phyloP scores from a whole-genome alignment of 2,113 vertebrate genomes.

The Spea multiplicata region DNA sequence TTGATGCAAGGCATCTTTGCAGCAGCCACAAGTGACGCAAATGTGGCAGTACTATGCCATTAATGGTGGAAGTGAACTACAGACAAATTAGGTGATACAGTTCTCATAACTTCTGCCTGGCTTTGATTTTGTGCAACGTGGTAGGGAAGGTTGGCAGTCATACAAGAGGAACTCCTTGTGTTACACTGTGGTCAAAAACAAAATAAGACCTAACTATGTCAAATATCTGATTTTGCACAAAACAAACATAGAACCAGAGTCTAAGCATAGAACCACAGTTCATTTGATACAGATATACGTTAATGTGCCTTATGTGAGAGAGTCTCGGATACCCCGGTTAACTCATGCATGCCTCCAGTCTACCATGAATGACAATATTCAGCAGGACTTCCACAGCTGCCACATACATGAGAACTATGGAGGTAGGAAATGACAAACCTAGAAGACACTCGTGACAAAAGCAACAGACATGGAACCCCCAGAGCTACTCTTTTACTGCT shows the following conservation, averaged over 20 bases:
- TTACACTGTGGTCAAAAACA: constrained; percentile 25
- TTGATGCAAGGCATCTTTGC: constrained; percentile 37
- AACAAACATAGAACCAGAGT: background rate
- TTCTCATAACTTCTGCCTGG: constrained; percentile 33
- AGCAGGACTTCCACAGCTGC: no score
- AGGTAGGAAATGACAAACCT: no score
- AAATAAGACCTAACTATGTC: constrained; percentile 32
- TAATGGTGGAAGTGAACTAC: constrained; percentile 39
- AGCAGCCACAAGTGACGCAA: constrained; percentile 45
- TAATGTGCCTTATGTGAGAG: background rate
- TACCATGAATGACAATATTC: no score
- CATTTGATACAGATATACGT: background rate
- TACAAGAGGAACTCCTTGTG: constrained; percentile 37
- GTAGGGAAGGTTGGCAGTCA: constrained; percentile 30
- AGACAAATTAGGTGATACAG: constrained; percentile 48
- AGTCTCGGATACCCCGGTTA: no score
- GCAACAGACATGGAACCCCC: no score
- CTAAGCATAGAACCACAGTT: background rate
- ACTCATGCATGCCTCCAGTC: no score
- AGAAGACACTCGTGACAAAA: no score
- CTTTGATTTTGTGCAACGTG: constrained; percentile 37
- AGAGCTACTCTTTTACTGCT: no score
- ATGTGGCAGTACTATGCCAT: constrained; percentile 41
- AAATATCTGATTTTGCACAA: constrained; percentile 20
- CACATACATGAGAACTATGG: no score